Conservation (phyloP, 2,888 invertebrate species). For the Galerucella nymphaeae region DNA sequence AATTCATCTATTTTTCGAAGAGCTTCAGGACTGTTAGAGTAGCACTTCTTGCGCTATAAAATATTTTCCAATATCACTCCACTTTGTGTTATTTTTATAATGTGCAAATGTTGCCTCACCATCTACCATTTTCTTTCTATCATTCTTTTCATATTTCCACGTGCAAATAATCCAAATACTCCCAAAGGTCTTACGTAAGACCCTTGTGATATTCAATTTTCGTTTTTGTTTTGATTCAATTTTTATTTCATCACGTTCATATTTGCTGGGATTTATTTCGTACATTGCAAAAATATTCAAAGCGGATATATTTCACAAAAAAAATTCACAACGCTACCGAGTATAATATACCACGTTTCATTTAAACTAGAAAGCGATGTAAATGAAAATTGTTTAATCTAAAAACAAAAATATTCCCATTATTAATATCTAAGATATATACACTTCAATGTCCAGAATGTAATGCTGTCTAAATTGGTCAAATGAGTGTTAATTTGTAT, state of each 20-base stretch:
- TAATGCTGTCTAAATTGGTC: too few relatives aligned
- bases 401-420: too few relatives aligned
- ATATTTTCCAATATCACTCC: neutral
- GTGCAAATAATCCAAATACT: constrained; percentile 20
- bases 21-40: neutral
- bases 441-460: too few relatives aligned
- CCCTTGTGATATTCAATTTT: constrained; percentile 24
- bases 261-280: constrained; percentile 25
- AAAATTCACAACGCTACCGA: neutral
- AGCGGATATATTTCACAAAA: constrained; percentile 1
- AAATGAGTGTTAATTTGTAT: too few relatives aligned
- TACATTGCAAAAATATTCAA: constrained; percentile 21
- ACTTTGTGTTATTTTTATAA: constrained; percentile 1
- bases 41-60: neutral
- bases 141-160: constrained; percentile 17
- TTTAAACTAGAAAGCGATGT: too few relatives aligned
- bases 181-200: constrained; percentile 14
- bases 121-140: constrained; percentile 14
- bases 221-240: constrained; percentile 32
- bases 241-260: constrained; percentile 28
- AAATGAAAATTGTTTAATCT: too few relatives aligned
- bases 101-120: neutral
- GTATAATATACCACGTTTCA: neutral
- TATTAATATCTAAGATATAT: too few relatives aligned
- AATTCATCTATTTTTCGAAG: neutral